Base-by-base conservation (phyloP, 2,113 vertebrate genomes). In the Synodontis membranacea region DNA sequence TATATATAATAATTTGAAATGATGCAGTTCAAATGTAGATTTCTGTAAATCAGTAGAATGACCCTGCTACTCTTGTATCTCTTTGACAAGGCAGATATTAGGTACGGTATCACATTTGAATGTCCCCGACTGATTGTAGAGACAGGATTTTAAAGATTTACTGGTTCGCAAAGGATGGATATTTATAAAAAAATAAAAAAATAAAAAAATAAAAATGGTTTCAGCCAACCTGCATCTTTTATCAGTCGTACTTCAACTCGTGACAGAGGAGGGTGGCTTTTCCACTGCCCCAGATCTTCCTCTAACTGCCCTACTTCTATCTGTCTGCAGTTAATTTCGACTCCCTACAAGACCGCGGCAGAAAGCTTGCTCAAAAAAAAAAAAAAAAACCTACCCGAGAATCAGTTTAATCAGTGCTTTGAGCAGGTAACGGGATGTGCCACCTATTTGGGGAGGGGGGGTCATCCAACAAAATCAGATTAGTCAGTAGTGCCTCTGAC, bases 231-330 rank as follows among this genome's bases (percentile, higher is more conserved):
- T 31, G 68, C 7, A 82, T 15, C 15, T 81, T 54, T 64, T 75
- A 80, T 80, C 44, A 0, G 12, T 78, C 64, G 54, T 70, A 42
- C 44, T 54, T 42, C 60, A 83, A 31, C 46, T 28, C 84, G 80
- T 31, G 82, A 86, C 88, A 86, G 81, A 66, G 23, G 86, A 82
- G 19, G 50, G 58, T 56, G 70, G 52, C 83, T 88, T 46, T 81
- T 91, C 84, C 79, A 84, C 58, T 87, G 84, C 83, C 90, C 89
- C 88, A 91, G 88, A 93, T 94, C 88, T 83, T 85, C 60, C 89
- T 92, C 89, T 87, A 89, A 52, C 80, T 92, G 91, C 39, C 91
- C 91, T 92, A 86, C 86, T 91, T 92, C 88, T 60, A 46, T 46
- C 72, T 75, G 68, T 80, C 74, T 23, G 54, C 84, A 81, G 68